These are phyloP conservation scores for Formicarius rufipectus DNA, from an alignment of 2,113 vertebrate species.

Conservation along the genomic window DNA sequence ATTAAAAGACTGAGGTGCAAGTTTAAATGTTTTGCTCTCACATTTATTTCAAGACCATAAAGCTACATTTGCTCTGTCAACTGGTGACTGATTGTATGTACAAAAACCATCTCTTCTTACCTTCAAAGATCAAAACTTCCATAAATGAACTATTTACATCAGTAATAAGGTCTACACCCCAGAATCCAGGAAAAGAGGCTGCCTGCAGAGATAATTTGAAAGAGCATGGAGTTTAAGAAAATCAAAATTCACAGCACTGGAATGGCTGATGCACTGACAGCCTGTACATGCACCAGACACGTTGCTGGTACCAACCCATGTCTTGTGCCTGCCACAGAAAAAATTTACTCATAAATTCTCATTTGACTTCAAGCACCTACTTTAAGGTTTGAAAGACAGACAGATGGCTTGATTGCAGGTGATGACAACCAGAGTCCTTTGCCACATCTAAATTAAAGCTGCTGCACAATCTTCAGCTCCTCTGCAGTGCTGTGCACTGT, in stretches of 20 bases:
- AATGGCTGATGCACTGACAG: neutral
- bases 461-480: neutral
- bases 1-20: neutral
- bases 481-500: neutral
- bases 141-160: neutral
- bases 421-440: neutral
- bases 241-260: neutral
- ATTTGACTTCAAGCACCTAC: neutral
- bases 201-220: neutral
- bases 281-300: accelerated
- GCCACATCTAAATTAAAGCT: neutral
- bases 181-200: neutral
- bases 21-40: neutral
- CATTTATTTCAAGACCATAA: neutral
- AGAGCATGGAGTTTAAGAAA: neutral
- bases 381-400: neutral
- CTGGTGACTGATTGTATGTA: neutral
- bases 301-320: neutral
- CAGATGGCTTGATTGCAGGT: neutral
- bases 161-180: neutral
- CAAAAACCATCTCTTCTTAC: neutral
- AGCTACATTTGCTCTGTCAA: neutral
- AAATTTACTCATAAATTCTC: neutral
- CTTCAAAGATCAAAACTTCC: neutral
- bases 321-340: neutral